Base-by-base conservation (phyloP, 2,797 vertebrate species). In the Sebastiscus albofasciatus region DNA sequence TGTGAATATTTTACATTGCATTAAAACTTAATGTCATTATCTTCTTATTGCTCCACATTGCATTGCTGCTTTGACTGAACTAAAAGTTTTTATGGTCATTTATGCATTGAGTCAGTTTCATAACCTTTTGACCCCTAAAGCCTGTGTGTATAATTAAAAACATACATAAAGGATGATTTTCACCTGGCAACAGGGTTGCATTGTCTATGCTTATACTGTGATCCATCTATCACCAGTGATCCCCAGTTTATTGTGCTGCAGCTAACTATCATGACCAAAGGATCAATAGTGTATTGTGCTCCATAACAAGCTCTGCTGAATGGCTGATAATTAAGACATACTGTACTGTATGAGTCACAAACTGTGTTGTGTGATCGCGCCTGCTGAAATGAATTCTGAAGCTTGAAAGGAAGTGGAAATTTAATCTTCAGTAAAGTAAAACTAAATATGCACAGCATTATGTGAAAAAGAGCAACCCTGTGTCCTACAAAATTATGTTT, bases 1-100 rank as follows among this genome's bases (percentile, higher is more conserved):
- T 72, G 65, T 90, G 86, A 92, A 88, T 89, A 92, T 93, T 91
- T 90, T 80, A 92, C 67, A 75, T 49, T 14, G 34, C 52, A 83
- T 74, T 79, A 72, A 82, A 85, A 67, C 56, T 61, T 34, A 31
- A 36, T 81, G 72, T 72, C 27, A 61, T 78, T 74, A 75, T 82
- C 74, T 33, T 61, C 58, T 18, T 80, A 59, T 86, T 91, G 73
- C 82, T 85, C 39, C 72, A 8, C 61, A 22, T 82, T 88, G 67
- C 67, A 67, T 31, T 62, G 62, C 66, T 56, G 13, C 29, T 18
- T 64, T 69, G 10, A 54, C 26, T 81, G 42, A 79, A 46, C 20
- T 22, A 49, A 77, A 86, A 72, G 72, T 73, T 76, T 83, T 34
- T 18, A 49, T 7, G 39, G 24, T 64, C 67, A 77, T 54, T 60